Base-by-base conservation (phyloP, 2,888 invertebrate species). In the Agrotis clavis region DNA sequence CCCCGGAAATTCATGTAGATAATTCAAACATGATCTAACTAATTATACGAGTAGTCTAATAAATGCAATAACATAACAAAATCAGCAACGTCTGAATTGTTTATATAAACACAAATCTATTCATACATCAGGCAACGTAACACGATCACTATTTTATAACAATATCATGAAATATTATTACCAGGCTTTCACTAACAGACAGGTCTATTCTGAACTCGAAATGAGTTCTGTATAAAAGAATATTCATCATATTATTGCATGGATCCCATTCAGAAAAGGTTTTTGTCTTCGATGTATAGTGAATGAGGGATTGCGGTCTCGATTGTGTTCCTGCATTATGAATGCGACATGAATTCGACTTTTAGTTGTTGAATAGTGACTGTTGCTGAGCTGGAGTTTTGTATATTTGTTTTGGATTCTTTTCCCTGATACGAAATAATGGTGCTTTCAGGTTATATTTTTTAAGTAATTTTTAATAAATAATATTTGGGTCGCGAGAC, bases 221-320 rank as follows among this genome's bases (percentile, higher is more conserved):
- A 88, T 86, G 86, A 88, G 84, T 85, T 88, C 78, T 76, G 64
- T 86, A 86, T 83, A 88, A 84, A 83, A 86, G 83, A 86, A 82
- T 83, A 86, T 85, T 83, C 79, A 80, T 83, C 71, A 86, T 83
- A 87, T 85, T 86, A 86, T 86, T 87, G 82, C 77, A 81, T 80
- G 67, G 82, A 81, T 86, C 72, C 83, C 68, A 87, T 89, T 88
- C 87, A 84, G 69, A 70, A 68, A 71, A 64, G 41, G 82, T 86
- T 87, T 87, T 89, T 88, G 89, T 88, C 85, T 88, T 76, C 71
- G 59, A 81, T 82, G 79, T 76, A 84, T 74, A 67, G 83, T 80
- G 71, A 75, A 80, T 60, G 62, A 69, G 67, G 73, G 63, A 63
- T 66, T 67, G 71, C 30, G 75, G 73, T 76, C 60, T 56, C 59